phyloP scores from a whole-genome alignment of 1,140 invertebrate genomes.

The Penaeus japonicus region DNA sequence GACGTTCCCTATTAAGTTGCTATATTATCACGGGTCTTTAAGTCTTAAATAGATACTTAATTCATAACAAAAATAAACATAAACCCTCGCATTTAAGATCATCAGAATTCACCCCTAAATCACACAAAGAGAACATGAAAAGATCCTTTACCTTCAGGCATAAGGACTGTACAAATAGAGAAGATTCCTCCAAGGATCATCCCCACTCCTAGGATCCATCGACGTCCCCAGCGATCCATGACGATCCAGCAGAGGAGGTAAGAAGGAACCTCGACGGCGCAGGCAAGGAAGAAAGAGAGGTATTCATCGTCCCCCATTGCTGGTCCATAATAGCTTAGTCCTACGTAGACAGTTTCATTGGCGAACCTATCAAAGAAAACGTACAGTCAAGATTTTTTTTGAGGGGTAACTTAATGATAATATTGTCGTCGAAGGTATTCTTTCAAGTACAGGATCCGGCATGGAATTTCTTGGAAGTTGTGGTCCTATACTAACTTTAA shows the following conservation, averaged over 20 bases:
- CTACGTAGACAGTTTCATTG: conserved; percentile 69
- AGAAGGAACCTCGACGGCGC: conserved; percentile 84
- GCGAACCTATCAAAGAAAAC: conserved; percentile 68
- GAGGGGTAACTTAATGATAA: not conserved
- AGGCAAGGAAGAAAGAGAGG: conserved; percentile 70
- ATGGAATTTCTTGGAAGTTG: conserved; percentile 64
- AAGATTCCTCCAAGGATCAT: conserved; percentile 86
- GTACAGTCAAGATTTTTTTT: not conserved
- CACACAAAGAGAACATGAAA: not conserved
- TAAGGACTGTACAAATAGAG: conserved; percentile 71
- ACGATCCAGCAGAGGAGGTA: conserved; percentile 87
- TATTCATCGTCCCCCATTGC: conserved; percentile 68
- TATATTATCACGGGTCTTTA: too few relatives aligned
- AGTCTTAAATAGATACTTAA: too few relatives aligned
- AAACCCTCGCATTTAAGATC: too few relatives aligned
- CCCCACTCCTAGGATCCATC: conserved; percentile 84
- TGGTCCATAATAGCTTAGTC: conserved; percentile 69
- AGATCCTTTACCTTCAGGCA: conserved; percentile 65
- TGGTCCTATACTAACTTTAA: conserved; percentile 68
- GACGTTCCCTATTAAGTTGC: too few relatives aligned
- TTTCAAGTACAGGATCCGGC: too few relatives aligned
- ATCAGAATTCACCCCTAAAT: too few relatives aligned
- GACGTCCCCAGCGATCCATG: conserved; percentile 78
- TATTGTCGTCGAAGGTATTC: too few relatives aligned
- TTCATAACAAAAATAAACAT: too few relatives aligned